Evolutionary conservation across 1,140 invertebrate species (phyloP).

Genomic region (Carposina sasakii): DNA sequence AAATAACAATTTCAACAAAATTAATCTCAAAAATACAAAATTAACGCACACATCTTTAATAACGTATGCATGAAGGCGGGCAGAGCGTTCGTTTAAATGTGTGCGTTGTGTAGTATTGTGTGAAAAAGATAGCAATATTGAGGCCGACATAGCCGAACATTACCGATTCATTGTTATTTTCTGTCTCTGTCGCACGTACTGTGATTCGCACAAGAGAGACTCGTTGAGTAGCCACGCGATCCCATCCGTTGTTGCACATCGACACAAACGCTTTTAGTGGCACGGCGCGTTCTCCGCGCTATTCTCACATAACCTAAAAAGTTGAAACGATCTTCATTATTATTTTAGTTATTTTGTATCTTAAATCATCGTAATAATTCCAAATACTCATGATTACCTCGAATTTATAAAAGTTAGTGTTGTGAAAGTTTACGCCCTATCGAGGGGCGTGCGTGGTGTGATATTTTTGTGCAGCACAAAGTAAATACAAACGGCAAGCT

Average conservation of each 20-base stretch:
- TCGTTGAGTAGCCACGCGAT: constrained; percentile 59
- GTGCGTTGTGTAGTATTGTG: too few relatives aligned
- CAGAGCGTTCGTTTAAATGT: too few relatives aligned
- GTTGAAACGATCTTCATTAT: constrained; percentile 45
- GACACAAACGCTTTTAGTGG: constrained; percentile 67
- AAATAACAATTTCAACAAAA: too few relatives aligned
- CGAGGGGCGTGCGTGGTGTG: constrained; percentile 63
- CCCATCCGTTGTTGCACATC: constrained; percentile 63
- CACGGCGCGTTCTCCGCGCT: constrained; percentile 69
- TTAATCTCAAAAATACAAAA: too few relatives aligned
- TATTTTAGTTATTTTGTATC: constrained; percentile 49
- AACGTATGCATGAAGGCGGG: too few relatives aligned
- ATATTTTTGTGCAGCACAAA: constrained; percentile 71
- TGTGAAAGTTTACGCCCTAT: constrained; percentile 57
- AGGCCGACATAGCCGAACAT: too few relatives aligned
- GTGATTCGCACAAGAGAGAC: constrained; percentile 37
- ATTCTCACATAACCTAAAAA: constrained; percentile 66
- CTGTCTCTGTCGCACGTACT: constrained; percentile 42
- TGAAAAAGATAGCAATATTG: too few relatives aligned
- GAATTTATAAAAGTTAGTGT: constrained; percentile 63
- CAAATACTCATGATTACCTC: constrained; percentile 66
- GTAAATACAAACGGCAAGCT: constrained; percentile 89
- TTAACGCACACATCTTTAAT: too few relatives aligned
- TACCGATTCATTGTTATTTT: constrained; percentile 1
- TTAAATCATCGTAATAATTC: constrained; percentile 30